Conservation (phyloP, 2,113 vertebrate species). For the Pontoporia blainvillei region DNA sequence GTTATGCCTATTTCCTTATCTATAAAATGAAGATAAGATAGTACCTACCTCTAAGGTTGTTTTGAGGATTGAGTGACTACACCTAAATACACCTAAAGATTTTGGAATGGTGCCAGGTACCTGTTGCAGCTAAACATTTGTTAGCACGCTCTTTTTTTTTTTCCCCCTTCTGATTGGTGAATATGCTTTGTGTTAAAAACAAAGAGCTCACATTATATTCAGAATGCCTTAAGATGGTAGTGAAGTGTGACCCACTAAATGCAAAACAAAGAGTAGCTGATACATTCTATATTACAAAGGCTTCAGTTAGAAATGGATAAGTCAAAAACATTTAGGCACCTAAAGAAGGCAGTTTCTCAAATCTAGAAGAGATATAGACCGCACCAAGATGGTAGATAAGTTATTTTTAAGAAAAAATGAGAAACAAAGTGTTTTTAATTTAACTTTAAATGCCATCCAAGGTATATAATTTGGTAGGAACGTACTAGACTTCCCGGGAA, state of each 20-base stretch:
- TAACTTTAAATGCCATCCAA: not conserved
- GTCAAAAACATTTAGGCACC: not conserved
- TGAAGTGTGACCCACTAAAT: not conserved
- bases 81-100: not conserved
- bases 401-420: constrained; percentile 42
- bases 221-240: constrained; percentile 8
- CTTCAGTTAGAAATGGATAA: not conserved
- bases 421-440: constrained; percentile 39
- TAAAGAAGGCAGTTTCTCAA: not conserved
- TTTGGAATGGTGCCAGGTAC: not conserved
- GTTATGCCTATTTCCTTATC: not conserved
- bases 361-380: not conserved
- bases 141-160: not conserved
- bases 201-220: not conserved
- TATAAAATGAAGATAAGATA: not conserved
- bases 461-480: not conserved
- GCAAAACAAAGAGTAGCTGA: not conserved
- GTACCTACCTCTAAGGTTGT: not conserved
- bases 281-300: not conserved
- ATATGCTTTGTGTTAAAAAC: not conserved
- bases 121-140: not conserved
- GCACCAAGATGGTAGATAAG: not conserved
- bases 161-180: not conserved
- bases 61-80: not conserved
- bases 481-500: not conserved